Conservation (phyloP, 92 coral and sea anemone species). For the Bergia sp. region DNA sequence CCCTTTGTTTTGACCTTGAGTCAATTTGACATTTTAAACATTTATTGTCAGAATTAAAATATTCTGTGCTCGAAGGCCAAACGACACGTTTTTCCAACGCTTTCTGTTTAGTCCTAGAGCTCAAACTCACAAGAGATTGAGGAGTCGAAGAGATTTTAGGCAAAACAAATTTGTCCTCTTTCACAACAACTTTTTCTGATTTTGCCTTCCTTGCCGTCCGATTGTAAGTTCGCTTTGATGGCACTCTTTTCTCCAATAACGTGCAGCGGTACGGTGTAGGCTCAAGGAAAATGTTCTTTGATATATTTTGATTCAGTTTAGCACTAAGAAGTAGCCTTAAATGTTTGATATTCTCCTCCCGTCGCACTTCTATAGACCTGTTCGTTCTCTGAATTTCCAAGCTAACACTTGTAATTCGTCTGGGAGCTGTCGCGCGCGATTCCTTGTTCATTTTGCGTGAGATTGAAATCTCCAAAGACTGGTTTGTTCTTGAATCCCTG, state of each 20-base stretch:
- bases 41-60: background rate
- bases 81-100: background rate
- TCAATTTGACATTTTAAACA: background rate
- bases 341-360: slow-evolving; percentile 6
- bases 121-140: slow-evolving; percentile 23
- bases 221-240: background rate
- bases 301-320: slow-evolving; percentile 43
- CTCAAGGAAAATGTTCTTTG: slow-evolving; percentile 47
- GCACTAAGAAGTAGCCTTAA: slow-evolving; percentile 46
- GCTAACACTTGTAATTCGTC: background rate
- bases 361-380: background rate
- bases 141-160: slow-evolving; percentile 1
- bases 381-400: background rate
- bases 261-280: slow-evolving; percentile 66
- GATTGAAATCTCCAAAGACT: background rate
- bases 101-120: background rate
- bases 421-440: background rate
- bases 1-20: slow-evolving; percentile 12
- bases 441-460: slow-evolving; percentile 9
- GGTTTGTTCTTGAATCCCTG: background rate
- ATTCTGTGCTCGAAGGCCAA: background rate
- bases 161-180: background rate
- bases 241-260: slow-evolving; percentile 14
- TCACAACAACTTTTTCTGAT: background rate
- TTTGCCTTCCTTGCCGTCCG: background rate